Conservation (phyloP, 1,140 invertebrate species). For the Drosophila tsacasi region DNA sequence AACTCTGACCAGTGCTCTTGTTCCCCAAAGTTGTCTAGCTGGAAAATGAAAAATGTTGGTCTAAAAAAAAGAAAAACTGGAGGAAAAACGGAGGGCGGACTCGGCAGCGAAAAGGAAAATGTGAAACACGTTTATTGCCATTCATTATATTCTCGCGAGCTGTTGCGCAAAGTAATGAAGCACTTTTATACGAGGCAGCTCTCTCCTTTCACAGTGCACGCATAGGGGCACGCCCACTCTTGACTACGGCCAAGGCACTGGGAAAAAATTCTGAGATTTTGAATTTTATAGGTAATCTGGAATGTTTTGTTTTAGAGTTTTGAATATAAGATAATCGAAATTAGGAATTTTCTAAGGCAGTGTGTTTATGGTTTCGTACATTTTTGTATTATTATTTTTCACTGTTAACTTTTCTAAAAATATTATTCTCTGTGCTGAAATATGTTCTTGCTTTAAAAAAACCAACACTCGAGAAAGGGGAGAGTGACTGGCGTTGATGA, state of each 20-base stretch:
- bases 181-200: constrained; percentile 65
- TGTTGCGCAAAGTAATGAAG: constrained; percentile 84
- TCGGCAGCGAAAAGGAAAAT: constrained; percentile 65
- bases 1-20: constrained; percentile 39
- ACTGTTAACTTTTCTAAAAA: no score
- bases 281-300: not conserved
- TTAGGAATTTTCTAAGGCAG: fast-evolving
- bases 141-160: constrained; percentile 84
- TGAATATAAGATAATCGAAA: not conserved
- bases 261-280: not conserved
- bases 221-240: constrained; percentile 9
- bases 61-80: constrained; percentile 8
- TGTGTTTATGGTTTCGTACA: no score
- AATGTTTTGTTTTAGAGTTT: not conserved
- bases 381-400: no score
- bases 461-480: constrained; percentile 15
- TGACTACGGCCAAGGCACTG: constrained; percentile 3
- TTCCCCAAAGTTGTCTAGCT: constrained; percentile 37
- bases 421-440: constrained; percentile 7
- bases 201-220: constrained; percentile 55
- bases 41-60: constrained; percentile 62
- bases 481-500: constrained; percentile 60
- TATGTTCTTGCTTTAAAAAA: constrained; percentile 52
- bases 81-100: constrained; percentile 15
- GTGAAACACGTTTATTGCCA: constrained; percentile 83